Evolutionary conservation across 1,140 invertebrate species (phyloP).

Genomic region (Triops longicaudatus): DNA sequence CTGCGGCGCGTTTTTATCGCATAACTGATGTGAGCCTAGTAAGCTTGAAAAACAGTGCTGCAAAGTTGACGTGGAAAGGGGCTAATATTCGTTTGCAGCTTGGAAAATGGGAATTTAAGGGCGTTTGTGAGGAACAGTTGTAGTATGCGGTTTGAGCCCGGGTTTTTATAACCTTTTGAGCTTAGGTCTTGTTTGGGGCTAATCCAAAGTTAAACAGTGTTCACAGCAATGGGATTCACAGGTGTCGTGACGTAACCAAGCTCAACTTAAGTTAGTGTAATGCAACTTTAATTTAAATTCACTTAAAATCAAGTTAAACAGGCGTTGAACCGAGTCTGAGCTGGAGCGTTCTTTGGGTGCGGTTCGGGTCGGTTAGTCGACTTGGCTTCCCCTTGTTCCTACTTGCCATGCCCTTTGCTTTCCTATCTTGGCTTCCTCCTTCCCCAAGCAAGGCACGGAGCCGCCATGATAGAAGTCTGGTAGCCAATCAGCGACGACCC

Average conservation of each 20-base stretch:
- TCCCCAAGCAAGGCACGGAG: not conserved
- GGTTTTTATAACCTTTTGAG: not conserved
- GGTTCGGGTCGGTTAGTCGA: not conserved
- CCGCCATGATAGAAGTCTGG: not conserved
- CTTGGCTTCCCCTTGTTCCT: not conserved
- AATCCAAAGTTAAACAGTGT: not conserved
- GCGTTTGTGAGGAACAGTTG: not conserved
- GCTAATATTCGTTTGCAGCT: not conserved
- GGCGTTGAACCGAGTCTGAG: slow-evolving; percentile 9
- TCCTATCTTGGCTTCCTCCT: not conserved
- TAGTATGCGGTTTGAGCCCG: slow-evolving; percentile 3
- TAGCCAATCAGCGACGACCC: not conserved
- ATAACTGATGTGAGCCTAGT: not conserved
- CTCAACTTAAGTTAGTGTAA: not conserved
- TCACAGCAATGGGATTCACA: not conserved
- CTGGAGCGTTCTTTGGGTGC: slow-evolving; percentile 9
- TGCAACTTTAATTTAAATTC: not conserved
- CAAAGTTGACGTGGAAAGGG: not conserved
- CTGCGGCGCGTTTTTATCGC: not conserved
- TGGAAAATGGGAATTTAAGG: not conserved
- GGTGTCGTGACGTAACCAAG: not conserved
- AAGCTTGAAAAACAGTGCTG: not conserved
- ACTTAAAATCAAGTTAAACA: not conserved
- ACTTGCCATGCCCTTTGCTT: not conserved
- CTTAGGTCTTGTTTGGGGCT: too few relatives aligned